A percentile compares a stretch with the other conserved stretches of the same genome.
Evolutionary conservation across 1,140 invertebrate species (phyloP).

Genomic region (Camponotus pennsylvanicus): DNA sequence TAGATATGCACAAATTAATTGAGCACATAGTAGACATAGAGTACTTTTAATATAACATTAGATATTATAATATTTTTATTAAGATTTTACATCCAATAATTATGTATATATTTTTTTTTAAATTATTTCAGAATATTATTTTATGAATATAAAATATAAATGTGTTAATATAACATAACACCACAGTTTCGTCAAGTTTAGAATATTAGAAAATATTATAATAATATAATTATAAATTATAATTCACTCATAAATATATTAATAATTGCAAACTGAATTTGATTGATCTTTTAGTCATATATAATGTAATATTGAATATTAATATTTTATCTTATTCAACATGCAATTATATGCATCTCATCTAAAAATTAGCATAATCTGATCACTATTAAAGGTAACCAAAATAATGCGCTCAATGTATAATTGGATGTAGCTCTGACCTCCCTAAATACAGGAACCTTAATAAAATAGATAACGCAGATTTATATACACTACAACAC

Average conservation of each 20-base stretch:
- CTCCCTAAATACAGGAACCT: not conserved
- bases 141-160: not conserved
- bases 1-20: not conserved
- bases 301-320: not conserved
- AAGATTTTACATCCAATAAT: not conserved
- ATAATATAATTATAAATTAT: not conserved
- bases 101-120: not conserved
- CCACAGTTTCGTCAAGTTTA: not conserved
- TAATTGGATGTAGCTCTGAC: not conserved
- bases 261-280: conserved; percentile 1
- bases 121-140: not conserved
- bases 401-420: conserved; percentile 39
- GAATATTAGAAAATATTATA: not conserved
- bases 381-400: conserved; percentile 6
- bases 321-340: conserved; percentile 18
- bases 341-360: conserved; percentile 16
- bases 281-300: conserved; percentile 9
- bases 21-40: not conserved
- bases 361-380: conserved; percentile 32
- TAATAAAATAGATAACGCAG: conserved; percentile 43
- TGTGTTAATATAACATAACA: not conserved
- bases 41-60: not conserved
- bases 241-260: not conserved
- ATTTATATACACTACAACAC: conserved; percentile 42
- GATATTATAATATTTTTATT: not conserved